These are phyloP conservation scores for Hormaphis cornu DNA, from an alignment of 1,140 invertebrate species.

Conservation along the genomic window DNA sequence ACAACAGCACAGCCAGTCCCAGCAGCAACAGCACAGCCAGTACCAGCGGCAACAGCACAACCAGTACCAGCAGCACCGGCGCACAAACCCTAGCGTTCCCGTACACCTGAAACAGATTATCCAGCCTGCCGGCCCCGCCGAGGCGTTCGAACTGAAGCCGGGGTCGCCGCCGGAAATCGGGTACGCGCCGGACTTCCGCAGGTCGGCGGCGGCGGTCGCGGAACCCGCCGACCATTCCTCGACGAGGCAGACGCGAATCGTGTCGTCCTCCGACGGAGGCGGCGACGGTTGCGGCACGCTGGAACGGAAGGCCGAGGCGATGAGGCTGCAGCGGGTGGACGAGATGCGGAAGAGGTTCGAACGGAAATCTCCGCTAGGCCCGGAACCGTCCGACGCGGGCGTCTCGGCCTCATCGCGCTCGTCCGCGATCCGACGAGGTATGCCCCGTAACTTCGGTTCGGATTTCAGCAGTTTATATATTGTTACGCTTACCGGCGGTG, in stretches of 20 bases:
- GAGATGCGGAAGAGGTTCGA: constrained; percentile 43
- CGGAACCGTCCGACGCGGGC: constrained; percentile 35
- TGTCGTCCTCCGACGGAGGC: not conserved
- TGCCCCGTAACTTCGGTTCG: no score
- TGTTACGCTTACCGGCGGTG: no score
- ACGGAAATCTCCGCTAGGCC: constrained; percentile 34
- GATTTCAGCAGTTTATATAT: no score
- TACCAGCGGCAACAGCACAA: no score
- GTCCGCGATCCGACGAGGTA: not conserved
- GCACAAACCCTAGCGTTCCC: not conserved
- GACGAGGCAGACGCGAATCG: not conserved
- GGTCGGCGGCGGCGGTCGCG: not conserved
- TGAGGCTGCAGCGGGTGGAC: constrained; percentile 40
- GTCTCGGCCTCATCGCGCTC: not conserved
- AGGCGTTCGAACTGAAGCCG: constrained; percentile 4
- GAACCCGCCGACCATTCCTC: not conserved
- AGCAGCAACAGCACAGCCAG: not conserved
- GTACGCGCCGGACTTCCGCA: not conserved
- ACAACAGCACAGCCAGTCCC: not conserved
- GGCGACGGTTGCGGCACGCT: not conserved
- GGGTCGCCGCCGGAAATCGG: constrained; percentile 3
- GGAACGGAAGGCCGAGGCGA: constrained; percentile 38
- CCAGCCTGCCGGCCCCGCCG: no score
- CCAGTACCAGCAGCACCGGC: no score
- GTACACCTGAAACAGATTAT: not conserved